These are phyloP conservation scores for Chinchilla lanigera DNA, from an alignment of 2,113 vertebrate species.

Conservation along the genomic window DNA sequence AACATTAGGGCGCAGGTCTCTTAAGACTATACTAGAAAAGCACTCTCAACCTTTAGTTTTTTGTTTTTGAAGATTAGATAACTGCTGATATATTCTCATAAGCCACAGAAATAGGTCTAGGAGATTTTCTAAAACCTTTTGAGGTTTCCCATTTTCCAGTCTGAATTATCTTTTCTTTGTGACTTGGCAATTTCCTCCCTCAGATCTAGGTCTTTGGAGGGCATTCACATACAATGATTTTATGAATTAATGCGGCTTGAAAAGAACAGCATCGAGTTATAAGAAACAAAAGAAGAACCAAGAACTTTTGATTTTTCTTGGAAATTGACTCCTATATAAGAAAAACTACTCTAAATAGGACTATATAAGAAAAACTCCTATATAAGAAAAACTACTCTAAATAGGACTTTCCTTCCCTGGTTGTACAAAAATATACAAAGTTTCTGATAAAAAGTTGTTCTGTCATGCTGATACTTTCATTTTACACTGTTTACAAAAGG, in stretches of 20 bases:
- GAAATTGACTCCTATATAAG: not conserved
- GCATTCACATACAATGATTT: not conserved
- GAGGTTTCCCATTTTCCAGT: not conserved
- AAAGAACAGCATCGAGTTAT: constrained; percentile 18
- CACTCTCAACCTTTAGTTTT: not conserved
- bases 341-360: constrained; percentile 23
- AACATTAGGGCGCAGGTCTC: not conserved
- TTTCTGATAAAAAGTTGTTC: constrained; percentile 43
- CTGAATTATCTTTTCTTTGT: constrained; percentile 13
- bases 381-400: not conserved
- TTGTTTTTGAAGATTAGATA: not conserved
- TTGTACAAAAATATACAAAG: not conserved
- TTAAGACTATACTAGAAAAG: not conserved
- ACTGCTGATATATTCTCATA: not conserved
- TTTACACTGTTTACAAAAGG: constrained; percentile 1
- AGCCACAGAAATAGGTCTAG: not conserved
- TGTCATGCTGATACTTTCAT: not conserved
- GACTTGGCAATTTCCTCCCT: not conserved
- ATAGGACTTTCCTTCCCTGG: not conserved
- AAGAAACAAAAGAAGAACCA: constrained; percentile 41
- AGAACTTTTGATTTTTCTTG: constrained; percentile 15
- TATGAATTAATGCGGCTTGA: constrained; percentile 6
- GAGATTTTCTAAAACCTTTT: not conserved
- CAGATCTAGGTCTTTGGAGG: not conserved
- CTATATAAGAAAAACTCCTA: not conserved